phyloP scores from a whole-genome alignment of 1,140 invertebrate genomes.

The Drosophila watanabei region DNA sequence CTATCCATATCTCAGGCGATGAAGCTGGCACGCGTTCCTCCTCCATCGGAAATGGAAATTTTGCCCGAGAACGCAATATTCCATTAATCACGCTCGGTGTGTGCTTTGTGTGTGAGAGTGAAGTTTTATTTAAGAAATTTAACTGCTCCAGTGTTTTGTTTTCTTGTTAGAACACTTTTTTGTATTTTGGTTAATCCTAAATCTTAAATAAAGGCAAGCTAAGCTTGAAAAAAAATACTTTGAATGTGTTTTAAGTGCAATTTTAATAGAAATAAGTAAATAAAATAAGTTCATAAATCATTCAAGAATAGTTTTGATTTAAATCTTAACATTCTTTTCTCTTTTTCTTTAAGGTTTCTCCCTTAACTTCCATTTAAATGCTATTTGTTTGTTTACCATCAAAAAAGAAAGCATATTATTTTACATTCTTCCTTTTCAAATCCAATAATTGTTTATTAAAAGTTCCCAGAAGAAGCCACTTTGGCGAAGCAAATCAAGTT shows the following conservation, averaged over 20 bases:
- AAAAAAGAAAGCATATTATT: background rate
- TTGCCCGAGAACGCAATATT: background rate
- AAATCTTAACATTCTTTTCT: background rate
- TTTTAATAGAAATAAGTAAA: background rate
- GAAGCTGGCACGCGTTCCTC: conserved; percentile 25
- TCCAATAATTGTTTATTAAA: conserved; percentile 11
- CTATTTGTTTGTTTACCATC: background rate
- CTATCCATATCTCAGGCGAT: conserved; percentile 69
- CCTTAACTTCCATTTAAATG: background rate
- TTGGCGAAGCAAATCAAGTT: background rate
- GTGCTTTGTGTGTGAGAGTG: background rate
- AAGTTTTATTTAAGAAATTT: conserved; percentile 9
- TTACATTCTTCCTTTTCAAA: background rate
- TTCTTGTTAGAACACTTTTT: background rate
- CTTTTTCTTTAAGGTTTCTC: background rate
- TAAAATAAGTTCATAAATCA: background rate
- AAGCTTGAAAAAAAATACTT: background rate
- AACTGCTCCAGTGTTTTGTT: background rate
- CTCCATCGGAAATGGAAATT: conserved; percentile 16
- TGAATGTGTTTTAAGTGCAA: background rate
- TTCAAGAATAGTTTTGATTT: background rate
- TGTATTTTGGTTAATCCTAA: background rate
- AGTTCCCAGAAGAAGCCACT: conserved; percentile 1
- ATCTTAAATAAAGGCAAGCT: background rate
- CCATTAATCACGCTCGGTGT: conserved; percentile 3